A percentile compares a stretch with the other conserved stretches of the same genome.
phyloP scores from a whole-genome alignment of 2,797 vertebrate genomes.

The Neoniphon sammara region DNA sequence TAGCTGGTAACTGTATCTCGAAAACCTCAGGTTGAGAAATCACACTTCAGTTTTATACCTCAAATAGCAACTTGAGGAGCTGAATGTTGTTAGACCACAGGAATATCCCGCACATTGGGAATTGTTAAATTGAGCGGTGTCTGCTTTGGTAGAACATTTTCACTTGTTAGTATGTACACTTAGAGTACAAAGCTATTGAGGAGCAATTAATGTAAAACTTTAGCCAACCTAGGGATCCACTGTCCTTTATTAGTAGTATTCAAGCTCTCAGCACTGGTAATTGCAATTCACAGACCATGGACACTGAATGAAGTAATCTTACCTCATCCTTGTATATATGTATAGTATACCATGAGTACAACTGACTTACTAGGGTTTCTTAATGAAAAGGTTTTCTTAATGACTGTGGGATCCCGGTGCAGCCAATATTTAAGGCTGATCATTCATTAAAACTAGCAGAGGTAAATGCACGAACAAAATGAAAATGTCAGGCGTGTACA shows the following conservation, averaged over 20 bases:
- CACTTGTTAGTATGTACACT: too few relatives aligned
- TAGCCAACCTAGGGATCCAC: too few relatives aligned
- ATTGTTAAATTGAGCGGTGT: too few relatives aligned
- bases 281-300: not conserved
- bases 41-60: too few relatives aligned
- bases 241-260: too few relatives aligned
- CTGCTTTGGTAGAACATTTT: too few relatives aligned
- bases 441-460: not conserved
- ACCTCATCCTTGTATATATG: not conserved
- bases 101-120: too few relatives aligned
- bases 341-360: not conserved
- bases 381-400: not conserved
- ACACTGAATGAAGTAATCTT: not conserved
- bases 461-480: constrained; percentile 8
- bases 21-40: too few relatives aligned
- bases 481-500: not conserved
- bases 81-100: too few relatives aligned
- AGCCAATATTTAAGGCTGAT: not conserved
- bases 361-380: not conserved
- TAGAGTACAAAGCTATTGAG: not conserved
- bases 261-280: not conserved
- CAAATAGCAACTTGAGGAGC: too few relatives aligned
- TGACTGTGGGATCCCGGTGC: not conserved
- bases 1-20: too few relatives aligned
- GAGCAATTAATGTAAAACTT: not conserved